Evolutionary conservation across 37 sponge, comb jelly and placozoan species (phyloP), one percentile per base, ranked within the genome.

Genomic region (Halisarca cf. caerulea): DNA sequence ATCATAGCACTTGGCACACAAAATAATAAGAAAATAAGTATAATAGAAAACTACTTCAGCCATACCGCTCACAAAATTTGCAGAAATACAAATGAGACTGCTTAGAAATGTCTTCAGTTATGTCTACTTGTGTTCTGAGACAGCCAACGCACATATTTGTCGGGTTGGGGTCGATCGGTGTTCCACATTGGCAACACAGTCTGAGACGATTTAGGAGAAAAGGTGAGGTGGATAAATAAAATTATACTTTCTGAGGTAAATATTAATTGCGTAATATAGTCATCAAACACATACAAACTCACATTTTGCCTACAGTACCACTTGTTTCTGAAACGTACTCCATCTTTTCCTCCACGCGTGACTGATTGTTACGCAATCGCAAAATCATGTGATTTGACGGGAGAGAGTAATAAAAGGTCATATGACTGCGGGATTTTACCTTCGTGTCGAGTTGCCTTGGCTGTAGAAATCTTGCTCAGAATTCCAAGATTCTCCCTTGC

Each of bases 61-160:
- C 78, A 53, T 61, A 94, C 92, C 98, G 79, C 80, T 92, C 98
- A 87, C 98, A 98, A 58, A 85, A 86, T 73, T 86, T 78, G 83
- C 98, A 98, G 86, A 95, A 98, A 80, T 95, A 90, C 27, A 98
- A 69, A n/a, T 45, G 40, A 1, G 85, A 80, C 91, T 96, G 96
- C 57, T 92, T 98, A 4, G 91, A 91, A 8, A 98, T 90, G 33
- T 88, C 92, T 73, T 94, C 96, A 0, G 99, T 96, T 45, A 98
- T 86, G 81, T 96, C 94, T 17, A 96, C 96, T 70, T 87, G 89
- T 0, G 91, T 87, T 30, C 97, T 64, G 39, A 98, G 84, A 80
- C 99, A 98, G 2, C 84, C 94, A 33, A 98, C 92, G 78, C 99
- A 98, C 90, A 85, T 96, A 89, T 91, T 96, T 66, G 99, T 87